Evolutionary conservation across 2,113 vertebrate species (phyloP).

Genomic region (Morone chrysops): DNA sequence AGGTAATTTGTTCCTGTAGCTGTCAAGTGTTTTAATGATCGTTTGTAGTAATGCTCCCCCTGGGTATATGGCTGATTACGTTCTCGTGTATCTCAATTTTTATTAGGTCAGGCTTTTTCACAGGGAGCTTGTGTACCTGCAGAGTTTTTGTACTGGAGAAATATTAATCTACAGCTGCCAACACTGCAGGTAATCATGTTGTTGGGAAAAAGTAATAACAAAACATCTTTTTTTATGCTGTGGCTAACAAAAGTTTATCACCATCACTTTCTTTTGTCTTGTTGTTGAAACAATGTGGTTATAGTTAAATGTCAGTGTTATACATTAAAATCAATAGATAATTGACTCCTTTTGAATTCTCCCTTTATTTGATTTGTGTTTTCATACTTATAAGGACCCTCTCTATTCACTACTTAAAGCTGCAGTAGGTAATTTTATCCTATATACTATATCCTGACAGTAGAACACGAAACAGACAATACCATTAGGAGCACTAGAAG

Average conservation of each 20-base stretch:
- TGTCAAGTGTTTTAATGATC: conserved; percentile 46
- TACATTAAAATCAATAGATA: not conserved
- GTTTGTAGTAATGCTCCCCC: conserved; percentile 34
- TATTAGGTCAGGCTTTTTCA: conserved; percentile 30
- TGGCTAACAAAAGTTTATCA: not conserved
- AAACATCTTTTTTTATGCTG: not conserved
- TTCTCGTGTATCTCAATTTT: conserved; percentile 39
- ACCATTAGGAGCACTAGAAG: too few species aligned
- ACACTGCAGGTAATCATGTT: not conserved
- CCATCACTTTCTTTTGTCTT: not conserved
- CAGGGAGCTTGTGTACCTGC: not conserved
- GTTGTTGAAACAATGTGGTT: too few species aligned
- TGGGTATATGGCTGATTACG: conserved; percentile 37
- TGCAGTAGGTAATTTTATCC: too few species aligned
- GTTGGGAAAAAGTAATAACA: not conserved
- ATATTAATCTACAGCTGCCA: conserved; percentile 9
- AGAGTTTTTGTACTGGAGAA: not conserved
- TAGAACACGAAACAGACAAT: too few species aligned
- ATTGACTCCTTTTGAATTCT: not conserved
- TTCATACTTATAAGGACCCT: not conserved
- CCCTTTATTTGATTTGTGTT: not conserved
- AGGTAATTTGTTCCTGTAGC: conserved; percentile 26
- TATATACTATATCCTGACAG: too few species aligned
- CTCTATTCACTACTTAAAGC: too few species aligned
- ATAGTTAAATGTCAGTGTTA: not conserved